Evolutionary conservation across 2,888 invertebrate genomes (phyloP).

Genomic region (Euspilapteryx auroguttella): DNA sequence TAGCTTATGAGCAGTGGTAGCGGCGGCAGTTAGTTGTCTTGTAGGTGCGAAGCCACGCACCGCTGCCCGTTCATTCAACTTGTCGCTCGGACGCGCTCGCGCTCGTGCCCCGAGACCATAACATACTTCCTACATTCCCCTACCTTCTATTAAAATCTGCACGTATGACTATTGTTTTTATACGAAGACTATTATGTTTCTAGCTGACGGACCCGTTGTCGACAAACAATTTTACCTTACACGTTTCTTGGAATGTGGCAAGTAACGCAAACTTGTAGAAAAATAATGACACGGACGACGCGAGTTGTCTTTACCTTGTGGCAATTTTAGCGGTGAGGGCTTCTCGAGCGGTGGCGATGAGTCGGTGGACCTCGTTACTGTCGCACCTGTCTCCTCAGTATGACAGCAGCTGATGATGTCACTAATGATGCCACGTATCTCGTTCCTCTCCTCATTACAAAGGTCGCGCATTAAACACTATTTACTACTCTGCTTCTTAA

Average conservation of each 20-base stretch:
- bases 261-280: slow-evolving; percentile 12
- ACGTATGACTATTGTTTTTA: neutral
- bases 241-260: neutral
- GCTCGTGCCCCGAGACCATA: slow-evolving; percentile 35
- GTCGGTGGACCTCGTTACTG: slow-evolving; percentile 51
- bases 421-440: slow-evolving; percentile 37
- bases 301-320: slow-evolving; percentile 40
- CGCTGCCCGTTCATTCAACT: slow-evolving; percentile 42
- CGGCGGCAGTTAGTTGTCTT: too few relatives aligned
- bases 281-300: slow-evolving; percentile 42
- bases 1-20: too few relatives aligned
- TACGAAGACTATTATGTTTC: neutral
- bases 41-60: slow-evolving; percentile 36
- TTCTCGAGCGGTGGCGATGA: slow-evolving; percentile 43
- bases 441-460: too few relatives aligned
- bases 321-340: slow-evolving; percentile 45
- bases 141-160: neutral
- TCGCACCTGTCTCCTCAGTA: slow-evolving; percentile 29
- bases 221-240: too few relatives aligned
- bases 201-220: too few relatives aligned
- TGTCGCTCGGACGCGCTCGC: slow-evolving; percentile 34
- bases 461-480: neutral
- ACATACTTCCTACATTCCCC: slow-evolving; percentile 40
- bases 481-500: slow-evolving; percentile 1
- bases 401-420: slow-evolving; percentile 25